These are phyloP conservation scores for Dynastes grantii DNA, from an alignment of 2,888 invertebrate genomes.

Conservation along the genomic window DNA sequence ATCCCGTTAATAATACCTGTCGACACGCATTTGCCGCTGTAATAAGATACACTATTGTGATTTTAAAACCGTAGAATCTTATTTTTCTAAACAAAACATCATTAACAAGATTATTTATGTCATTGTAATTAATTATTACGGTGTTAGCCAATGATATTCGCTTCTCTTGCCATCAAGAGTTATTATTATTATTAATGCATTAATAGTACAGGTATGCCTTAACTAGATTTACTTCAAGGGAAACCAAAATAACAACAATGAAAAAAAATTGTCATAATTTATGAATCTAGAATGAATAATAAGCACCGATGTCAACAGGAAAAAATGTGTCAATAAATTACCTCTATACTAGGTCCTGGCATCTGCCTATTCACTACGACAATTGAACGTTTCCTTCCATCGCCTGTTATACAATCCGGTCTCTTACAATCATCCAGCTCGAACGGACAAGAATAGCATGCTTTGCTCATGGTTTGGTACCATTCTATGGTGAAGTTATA, in stretches of 20 bases:
- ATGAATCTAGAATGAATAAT: neutral
- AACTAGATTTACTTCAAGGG: neutral
- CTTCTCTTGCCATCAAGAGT: neutral
- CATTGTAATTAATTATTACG: neutral
- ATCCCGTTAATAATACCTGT: neutral
- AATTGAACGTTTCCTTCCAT: conserved; percentile 84
- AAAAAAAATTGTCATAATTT: no score
- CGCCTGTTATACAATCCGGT: conserved; percentile 87
- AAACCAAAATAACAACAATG: neutral
- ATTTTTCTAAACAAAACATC: conserved; percentile 15
- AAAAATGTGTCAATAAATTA: conserved; percentile 63
- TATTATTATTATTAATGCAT: neutral
- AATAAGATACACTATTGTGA: conserved; percentile 6
- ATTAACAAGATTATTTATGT: neutral
- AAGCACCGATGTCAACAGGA: neutral
- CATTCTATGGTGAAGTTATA: conserved; percentile 86
- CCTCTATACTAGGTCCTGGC: conserved; percentile 91
- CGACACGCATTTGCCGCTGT: neutral
- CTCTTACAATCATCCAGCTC: conserved; percentile 83
- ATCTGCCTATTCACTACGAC: conserved; percentile 88
- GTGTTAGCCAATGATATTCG: neutral
- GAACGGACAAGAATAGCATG: conserved; percentile 87
- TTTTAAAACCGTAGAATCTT: neutral
- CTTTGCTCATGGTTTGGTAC: conserved; percentile 91
- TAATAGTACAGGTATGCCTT: neutral